Percentiles rank a stretch among this genome's conserved stretches.
Conservation (phyloP, 1,140 invertebrate genomes). For the Wasmannia auropunctata region DNA sequence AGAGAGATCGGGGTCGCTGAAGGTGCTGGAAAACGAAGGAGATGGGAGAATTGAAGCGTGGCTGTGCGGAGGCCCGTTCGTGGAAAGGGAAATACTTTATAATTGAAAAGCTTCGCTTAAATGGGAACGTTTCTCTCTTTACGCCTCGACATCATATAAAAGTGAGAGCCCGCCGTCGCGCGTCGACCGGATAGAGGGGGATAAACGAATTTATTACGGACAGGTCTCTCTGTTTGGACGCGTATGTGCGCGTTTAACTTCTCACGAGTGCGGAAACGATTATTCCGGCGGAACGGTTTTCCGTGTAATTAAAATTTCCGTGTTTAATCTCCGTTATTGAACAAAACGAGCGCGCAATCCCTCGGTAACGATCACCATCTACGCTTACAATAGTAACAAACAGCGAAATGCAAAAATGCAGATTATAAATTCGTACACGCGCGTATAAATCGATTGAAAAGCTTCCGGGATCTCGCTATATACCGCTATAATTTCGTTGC, state of each 20-base stretch:
- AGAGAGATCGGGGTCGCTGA: slow-evolving; percentile 27
- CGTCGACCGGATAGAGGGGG: slow-evolving; percentile 37
- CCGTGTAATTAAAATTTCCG: slow-evolving; percentile 58
- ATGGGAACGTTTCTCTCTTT: slow-evolving; percentile 77
- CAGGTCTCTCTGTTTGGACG: slow-evolving; percentile 58
- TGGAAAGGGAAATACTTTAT: slow-evolving; percentile 75
- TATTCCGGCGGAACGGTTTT: slow-evolving; percentile 46
- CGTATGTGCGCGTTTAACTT: slow-evolving; percentile 60
- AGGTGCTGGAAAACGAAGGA: slow-evolving; percentile 60
- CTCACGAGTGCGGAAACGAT: slow-evolving; percentile 57
- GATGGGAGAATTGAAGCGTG: slow-evolving; percentile 66
- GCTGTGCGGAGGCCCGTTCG: neutral
- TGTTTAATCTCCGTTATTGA: slow-evolving; percentile 56
- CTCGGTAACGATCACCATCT: slow-evolving; percentile 30
- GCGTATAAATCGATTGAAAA: neutral
- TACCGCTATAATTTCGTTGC: neutral
- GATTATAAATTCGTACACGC: slow-evolving; percentile 31
- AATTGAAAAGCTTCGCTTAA: slow-evolving; percentile 80
- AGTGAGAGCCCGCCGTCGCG: slow-evolving; percentile 62
- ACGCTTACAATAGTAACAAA: slow-evolving; percentile 26
- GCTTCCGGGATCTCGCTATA: neutral
- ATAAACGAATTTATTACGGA: slow-evolving; percentile 77
- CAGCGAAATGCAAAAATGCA: neutral
- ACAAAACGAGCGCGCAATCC: slow-evolving; percentile 21
- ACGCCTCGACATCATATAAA: slow-evolving; percentile 60